Evolutionary conservation across 1,140 invertebrate species (phyloP), one percentile per base, ranked within the genome.

Genomic region (Centruroides vittatus): DNA sequence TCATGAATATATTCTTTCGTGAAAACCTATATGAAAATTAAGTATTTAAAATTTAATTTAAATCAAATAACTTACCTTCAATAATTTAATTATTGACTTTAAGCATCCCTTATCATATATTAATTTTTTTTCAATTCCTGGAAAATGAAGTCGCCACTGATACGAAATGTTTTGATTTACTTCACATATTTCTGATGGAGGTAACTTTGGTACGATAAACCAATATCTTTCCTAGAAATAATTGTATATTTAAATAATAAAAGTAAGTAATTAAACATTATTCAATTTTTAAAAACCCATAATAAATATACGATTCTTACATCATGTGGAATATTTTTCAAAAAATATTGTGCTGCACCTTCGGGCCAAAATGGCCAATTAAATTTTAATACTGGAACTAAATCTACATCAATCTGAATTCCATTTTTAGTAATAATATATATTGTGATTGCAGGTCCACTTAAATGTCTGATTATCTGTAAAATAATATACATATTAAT

Each of bases 121-220:
- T n/a, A 63, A 47, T n/a, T 57, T 36, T 48, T 52, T 48, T 49
- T 63, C 62, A 49, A 58, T 34, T 4, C 36, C 55, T 35, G 62
- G 62, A 57, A 60, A 63, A 57, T 63, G 62, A 35, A 54, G 35
- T 57, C 62, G 46, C 58, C 58, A 63, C n/a, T 60, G 36, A n/a
- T 58, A 41, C 3, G 23, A 41, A 6, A 41, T 6, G 5, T 51
- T 13, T 10, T 34, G 12, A 13, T 34, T 13, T 13, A 6, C 6
- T 8, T 5, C 4, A 13, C 23, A 13, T 7, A 34, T 51, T 51
- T 34, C 23, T 8, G 10, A 51, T 51, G 50, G 50, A 6, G 12
- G 23, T 51, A 34, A 34, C 12, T 51, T 51, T 51, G 50, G 50
- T 8, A 51, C 23, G 6, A 51, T n/a, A 51, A 51, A 51, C 50